Evolutionary conservation across 2,113 vertebrate species (phyloP).

Genomic region (Nyctibius bracteatus): DNA sequence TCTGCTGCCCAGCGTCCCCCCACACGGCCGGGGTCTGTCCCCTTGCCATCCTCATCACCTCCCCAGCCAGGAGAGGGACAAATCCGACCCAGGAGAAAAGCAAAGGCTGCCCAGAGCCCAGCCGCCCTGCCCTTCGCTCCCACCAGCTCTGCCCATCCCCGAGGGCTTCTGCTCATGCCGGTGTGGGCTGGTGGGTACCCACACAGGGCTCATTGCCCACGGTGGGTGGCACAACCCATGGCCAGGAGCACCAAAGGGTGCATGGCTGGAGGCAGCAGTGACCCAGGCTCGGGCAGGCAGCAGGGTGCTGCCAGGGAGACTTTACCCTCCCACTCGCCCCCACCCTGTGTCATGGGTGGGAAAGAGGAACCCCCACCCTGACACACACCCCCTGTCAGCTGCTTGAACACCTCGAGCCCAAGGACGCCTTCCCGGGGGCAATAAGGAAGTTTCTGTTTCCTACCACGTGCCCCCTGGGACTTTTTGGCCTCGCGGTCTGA

Average conservation of each 20-base stretch:
- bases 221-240: neutral
- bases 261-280: fast-evolving
- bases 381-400: neutral
- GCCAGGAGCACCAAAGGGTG: neutral
- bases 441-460: neutral
- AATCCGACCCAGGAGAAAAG: neutral
- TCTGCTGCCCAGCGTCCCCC: neutral
- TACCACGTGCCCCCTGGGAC: fast-evolving
- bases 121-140: neutral
- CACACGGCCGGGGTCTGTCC: neutral
- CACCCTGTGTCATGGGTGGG: neutral
- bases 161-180: neutral
- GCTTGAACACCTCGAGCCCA: fast-evolving
- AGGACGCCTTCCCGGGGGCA: fast-evolving
- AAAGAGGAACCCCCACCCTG: fast-evolving
- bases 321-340: neutral
- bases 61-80: neutral
- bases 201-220: neutral
- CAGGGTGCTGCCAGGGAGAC: neutral
- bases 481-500: fast-evolving
- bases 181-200: neutral
- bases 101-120: neutral
- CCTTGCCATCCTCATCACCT: neutral
- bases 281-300: neutral
- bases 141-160: neutral